These are phyloP conservation scores for Tenualosa ilisha DNA, from an alignment of 2,797 vertebrate genomes.

Conservation along the genomic window DNA sequence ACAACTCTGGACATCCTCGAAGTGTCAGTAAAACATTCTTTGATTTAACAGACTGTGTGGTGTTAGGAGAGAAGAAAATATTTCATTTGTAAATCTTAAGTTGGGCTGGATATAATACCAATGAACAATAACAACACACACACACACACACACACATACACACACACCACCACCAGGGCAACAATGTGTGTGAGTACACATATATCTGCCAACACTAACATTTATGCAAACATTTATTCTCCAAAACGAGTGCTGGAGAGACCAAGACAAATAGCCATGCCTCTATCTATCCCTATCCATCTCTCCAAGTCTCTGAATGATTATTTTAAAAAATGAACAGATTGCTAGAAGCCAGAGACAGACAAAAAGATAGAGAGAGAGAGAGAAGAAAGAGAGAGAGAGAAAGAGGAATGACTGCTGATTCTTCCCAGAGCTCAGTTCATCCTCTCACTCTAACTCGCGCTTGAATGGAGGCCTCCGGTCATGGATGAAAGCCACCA, in stretches of 20 bases:
- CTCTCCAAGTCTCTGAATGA: conserved; percentile 15
- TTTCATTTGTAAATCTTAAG: conserved; percentile 52
- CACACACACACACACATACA: conserved; percentile 12
- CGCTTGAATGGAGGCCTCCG: not conserved
- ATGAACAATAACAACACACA: conserved; percentile 44
- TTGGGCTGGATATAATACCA: conserved; percentile 52
- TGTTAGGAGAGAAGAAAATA: conserved; percentile 32
- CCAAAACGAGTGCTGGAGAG: not conserved
- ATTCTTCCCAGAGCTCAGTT: not conserved
- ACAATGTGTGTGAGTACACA: not conserved
- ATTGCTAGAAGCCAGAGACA: not conserved
- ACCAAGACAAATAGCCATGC: not conserved
- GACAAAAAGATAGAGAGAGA: not conserved
- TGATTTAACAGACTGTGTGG: conserved; percentile 43
- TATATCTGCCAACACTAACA: not conserved
- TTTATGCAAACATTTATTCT: not conserved
- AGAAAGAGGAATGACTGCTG: not conserved
- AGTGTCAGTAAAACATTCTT: conserved; percentile 27
- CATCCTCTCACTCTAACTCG: not conserved
- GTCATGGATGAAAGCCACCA: conserved; percentile 16
- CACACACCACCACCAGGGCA: not conserved
- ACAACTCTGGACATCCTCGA: not conserved
- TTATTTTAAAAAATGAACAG: conserved; percentile 18
- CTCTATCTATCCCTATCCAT: not conserved
- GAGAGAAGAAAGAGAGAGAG: too few relatives aligned